Conservation (phyloP, 2,797 vertebrate species). For the Tadarida brasiliensis region DNA sequence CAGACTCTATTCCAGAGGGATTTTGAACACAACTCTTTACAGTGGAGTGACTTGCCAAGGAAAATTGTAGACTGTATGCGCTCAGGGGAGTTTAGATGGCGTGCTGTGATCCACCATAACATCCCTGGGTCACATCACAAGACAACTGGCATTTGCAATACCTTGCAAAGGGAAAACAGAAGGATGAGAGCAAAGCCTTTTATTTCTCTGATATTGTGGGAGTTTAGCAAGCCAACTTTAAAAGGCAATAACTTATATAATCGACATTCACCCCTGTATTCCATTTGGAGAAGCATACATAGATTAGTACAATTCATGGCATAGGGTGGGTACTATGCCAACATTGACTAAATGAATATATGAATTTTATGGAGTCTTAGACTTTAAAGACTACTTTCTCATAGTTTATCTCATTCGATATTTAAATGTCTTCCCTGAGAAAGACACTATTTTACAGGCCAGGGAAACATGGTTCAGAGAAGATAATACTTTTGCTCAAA, state of each 20-base stretch:
- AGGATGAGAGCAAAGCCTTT: not conserved
- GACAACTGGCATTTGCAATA: not conserved
- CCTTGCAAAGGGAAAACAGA: not conserved
- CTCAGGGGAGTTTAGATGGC: not conserved
- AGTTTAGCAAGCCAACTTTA: not conserved
- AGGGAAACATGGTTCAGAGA: not conserved
- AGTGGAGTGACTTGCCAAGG: not conserved
- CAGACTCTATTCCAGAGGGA: not conserved
- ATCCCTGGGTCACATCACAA: not conserved
- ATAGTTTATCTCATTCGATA: not conserved
- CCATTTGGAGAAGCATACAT: not conserved
- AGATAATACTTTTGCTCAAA: slow-evolving; percentile 18
- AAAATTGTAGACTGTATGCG: not conserved
- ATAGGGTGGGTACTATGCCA: not conserved
- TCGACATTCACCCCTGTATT: not conserved
- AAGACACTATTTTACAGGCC: not conserved
- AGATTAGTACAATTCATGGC: not conserved
- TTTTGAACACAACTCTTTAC: not conserved
- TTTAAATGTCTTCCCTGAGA: not conserved
- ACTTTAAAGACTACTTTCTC: not conserved
- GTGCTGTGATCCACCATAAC: not conserved
- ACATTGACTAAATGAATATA: not conserved
- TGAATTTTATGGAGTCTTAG: not conserved
- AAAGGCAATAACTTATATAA: not conserved
- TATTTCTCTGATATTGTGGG: not conserved